These are phyloP conservation scores for Peromyscus melanophrys DNA, from an alignment of 2,797 vertebrate genomes.

Conservation along the genomic window DNA sequence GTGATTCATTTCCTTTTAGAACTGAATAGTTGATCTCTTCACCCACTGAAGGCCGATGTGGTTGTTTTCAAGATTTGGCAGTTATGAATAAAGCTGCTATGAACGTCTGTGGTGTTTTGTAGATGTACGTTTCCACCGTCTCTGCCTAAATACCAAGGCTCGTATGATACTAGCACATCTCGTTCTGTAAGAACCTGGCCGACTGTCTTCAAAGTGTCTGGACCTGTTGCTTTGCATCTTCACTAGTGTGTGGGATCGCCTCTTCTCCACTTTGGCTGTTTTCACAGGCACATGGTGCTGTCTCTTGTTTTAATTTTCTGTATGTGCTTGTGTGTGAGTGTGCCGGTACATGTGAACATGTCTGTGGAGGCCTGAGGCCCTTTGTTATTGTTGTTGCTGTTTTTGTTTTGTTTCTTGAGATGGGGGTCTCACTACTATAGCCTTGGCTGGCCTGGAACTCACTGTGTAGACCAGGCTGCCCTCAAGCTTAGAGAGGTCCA, in stretches of 20 bases:
- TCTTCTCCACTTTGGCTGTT: neutral
- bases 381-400: neutral
- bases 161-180: neutral
- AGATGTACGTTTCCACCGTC: neutral
- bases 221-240: neutral
- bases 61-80: constrained; percentile 11
- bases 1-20: neutral
- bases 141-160: neutral
- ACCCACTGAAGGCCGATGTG: neutral
- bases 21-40: neutral
- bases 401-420: neutral
- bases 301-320: neutral
- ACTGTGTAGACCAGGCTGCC: neutral
- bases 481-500: neutral
- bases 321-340: neutral
- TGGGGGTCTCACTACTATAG: neutral
- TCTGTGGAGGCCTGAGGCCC: neutral
- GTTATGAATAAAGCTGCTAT: neutral
- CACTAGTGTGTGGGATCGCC: neutral
- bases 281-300: neutral
- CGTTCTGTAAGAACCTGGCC: neutral
- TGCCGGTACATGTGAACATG: neutral
- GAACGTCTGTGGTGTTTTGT: neutral
- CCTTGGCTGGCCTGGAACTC: neutral
- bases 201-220: neutral